These are phyloP conservation scores for Melipona quadrifasciata DNA, from an alignment of 1,140 invertebrate species.

Conservation along the genomic window DNA sequence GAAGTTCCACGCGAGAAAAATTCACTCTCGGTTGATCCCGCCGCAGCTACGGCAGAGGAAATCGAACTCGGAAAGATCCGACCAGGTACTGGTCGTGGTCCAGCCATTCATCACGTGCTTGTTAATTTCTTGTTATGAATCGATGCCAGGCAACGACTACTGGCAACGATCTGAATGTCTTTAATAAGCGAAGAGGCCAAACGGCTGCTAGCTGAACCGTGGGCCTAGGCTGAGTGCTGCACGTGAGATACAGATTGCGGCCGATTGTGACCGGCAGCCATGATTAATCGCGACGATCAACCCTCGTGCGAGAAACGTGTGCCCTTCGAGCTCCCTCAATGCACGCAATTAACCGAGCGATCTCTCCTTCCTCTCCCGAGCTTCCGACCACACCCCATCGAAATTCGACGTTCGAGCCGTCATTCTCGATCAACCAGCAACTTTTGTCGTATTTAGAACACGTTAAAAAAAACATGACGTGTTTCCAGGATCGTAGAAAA, in stretches of 20 bases:
- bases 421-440: background rate
- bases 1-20: background rate
- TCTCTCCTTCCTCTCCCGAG: background rate
- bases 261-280: conserved; percentile 54
- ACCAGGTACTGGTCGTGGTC: background rate
- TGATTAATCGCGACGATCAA: conserved; percentile 60
- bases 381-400: background rate
- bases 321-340: conserved; percentile 43
- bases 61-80: background rate
- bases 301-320: conserved; percentile 32
- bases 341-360: conserved; percentile 43
- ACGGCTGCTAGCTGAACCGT: conserved; percentile 3
- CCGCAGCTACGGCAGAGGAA: background rate
- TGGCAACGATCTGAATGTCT: conserved; percentile 51
- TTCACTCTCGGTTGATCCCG: background rate
- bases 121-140: conserved; percentile 61
- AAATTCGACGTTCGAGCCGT: conserved; percentile 6
- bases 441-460: no score
- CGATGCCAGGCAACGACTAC: conserved; percentile 49
- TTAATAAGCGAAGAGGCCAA: conserved; percentile 57
- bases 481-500: conserved; percentile 7
- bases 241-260: conserved; percentile 57
- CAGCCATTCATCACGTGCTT: conserved; percentile 51
- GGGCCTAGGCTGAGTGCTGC: background rate
- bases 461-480: no score